Evolutionary conservation across 2,888 invertebrate genomes (phyloP).

Genomic region (Cheilosia vulpina): DNA sequence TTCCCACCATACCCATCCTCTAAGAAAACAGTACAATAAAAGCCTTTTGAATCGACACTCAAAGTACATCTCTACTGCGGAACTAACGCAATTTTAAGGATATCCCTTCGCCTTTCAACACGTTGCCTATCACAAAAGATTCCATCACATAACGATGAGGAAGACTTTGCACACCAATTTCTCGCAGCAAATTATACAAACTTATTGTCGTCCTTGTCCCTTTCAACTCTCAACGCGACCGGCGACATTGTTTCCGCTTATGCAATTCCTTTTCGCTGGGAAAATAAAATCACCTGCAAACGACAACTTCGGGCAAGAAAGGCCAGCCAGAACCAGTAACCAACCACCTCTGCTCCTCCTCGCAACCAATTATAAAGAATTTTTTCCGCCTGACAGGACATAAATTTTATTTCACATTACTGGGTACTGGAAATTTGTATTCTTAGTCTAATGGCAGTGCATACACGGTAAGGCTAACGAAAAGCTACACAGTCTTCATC

Average conservation of each 20-base stretch:
- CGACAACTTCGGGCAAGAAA: conserved; percentile 22
- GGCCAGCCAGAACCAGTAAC: not conserved
- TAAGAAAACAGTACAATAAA: no score
- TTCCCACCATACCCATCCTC: no score
- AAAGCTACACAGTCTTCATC: conserved; percentile 15
- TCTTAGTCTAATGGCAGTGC: conserved; percentile 43
- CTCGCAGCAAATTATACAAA: conserved; percentile 4
- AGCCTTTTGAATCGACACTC: no score
- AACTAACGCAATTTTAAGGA: no score
- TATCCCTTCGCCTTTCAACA: no score
- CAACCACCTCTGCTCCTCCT: not conserved
- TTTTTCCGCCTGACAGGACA: conserved; percentile 61
- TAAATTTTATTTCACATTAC: conserved; percentile 67
- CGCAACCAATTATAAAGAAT: conserved; percentile 64
- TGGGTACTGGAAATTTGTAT: conserved; percentile 36
- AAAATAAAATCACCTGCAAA: conserved; percentile 18
- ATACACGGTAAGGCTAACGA: conserved; percentile 5
- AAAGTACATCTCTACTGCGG: no score
- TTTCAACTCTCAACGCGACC: conserved; percentile 29
- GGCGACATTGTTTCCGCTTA: conserved; percentile 69
- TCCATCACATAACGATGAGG: no score
- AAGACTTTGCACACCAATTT: not conserved
- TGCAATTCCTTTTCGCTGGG: not conserved
- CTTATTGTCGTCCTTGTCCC: conserved; percentile 11
- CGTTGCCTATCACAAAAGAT: no score